Conservation (phyloP, 2,797 vertebrate species). For the Hemibagrus guttatus region DNA sequence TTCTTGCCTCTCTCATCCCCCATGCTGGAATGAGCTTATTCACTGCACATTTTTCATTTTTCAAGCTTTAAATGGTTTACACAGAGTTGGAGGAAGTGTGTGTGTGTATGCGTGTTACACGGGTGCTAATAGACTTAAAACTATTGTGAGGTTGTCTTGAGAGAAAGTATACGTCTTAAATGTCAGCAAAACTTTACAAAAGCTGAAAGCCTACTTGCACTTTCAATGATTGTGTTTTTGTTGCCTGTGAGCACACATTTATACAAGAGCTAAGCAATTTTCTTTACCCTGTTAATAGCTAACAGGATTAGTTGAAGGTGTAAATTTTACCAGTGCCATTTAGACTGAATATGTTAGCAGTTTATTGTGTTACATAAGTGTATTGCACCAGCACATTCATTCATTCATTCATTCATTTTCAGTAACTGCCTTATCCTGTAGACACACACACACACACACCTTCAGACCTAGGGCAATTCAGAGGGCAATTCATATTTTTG, state of each 20-base stretch:
- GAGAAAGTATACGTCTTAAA: slow-evolving; percentile 43
- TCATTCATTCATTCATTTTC: neutral
- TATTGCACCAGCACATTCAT: neutral
- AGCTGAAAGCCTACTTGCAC: slow-evolving; percentile 42
- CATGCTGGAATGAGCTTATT: slow-evolving; percentile 44
- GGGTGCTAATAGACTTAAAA: slow-evolving; percentile 44
- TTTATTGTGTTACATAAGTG: neutral
- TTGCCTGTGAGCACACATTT: neutral
- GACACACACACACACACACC: neutral
- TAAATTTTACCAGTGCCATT: neutral
- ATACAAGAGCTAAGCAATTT: slow-evolving; percentile 14
- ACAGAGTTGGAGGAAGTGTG: slow-evolving; percentile 4
- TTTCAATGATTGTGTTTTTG: neutral
- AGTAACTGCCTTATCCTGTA: neutral
- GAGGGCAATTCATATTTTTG: neutral
- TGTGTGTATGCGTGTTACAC: slow-evolving; percentile 8
- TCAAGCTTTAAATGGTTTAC: slow-evolving; percentile 50
- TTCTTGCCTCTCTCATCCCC: slow-evolving; percentile 12
- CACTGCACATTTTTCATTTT: slow-evolving; percentile 47
- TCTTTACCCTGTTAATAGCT: slow-evolving; percentile 23
- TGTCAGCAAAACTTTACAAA: slow-evolving; percentile 52
- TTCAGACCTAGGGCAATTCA: neutral
- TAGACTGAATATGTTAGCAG: neutral
- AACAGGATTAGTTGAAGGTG: slow-evolving; percentile 19
- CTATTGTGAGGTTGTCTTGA: slow-evolving; percentile 40